A percentile compares a stretch with the other conserved stretches of the same genome.
Conservation (phyloP, 2,113 vertebrate species). For the Todiramphus saurophagus region DNA sequence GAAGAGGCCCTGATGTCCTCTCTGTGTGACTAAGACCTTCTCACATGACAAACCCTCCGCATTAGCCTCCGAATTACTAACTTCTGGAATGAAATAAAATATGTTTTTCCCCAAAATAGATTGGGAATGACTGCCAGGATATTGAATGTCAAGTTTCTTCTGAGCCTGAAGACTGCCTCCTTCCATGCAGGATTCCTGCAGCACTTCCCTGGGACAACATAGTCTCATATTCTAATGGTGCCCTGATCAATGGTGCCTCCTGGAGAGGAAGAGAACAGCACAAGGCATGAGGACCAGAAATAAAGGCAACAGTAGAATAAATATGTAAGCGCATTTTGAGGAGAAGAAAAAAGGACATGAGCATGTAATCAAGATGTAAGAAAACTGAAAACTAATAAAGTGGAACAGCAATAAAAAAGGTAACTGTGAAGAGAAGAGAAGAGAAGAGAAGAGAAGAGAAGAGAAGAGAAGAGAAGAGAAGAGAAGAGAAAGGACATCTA, state of each 20-base stretch:
- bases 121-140: not conserved
- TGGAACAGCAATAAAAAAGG: not conserved
- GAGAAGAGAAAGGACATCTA: not conserved
- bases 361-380: not conserved
- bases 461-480: not conserved
- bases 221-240: not conserved
- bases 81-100: not conserved
- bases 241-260: too few relatives aligned
- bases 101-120: not conserved
- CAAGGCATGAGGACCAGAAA: not conserved
- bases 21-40: not conserved
- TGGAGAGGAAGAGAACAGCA: not conserved
- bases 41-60: fast-evolving
- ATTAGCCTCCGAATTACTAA: not conserved
- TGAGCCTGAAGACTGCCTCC: not conserved
- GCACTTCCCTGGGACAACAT: not conserved
- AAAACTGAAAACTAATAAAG: not conserved
- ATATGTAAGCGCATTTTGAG: not conserved
- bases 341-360: not conserved
- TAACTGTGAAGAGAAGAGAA: not conserved
- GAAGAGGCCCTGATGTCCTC: not conserved
- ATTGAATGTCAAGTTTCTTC: not conserved
- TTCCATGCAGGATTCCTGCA: not conserved
- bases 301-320: not conserved
- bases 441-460: not conserved